These are phyloP conservation scores for Drosophila dunni DNA, from an alignment of 1,140 invertebrate genomes.

Conservation along the genomic window DNA sequence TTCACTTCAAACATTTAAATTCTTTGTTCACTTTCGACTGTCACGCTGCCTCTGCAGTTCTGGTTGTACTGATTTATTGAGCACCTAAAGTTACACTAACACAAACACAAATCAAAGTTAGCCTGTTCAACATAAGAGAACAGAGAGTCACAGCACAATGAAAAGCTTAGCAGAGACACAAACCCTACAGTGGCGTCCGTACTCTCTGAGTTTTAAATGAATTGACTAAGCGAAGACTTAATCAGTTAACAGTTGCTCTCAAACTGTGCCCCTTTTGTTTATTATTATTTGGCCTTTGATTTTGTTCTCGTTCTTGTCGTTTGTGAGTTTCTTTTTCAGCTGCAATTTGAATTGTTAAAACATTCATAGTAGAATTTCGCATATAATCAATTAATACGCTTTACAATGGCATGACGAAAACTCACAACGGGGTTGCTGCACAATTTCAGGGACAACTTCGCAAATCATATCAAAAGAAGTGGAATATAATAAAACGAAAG, in stretches of 20 bases:
- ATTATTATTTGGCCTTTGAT: slow-evolving; percentile 11
- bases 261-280: slow-evolving; percentile 22
- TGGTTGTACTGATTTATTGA: too few relatives aligned
- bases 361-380: slow-evolving; percentile 54
- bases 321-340: slow-evolving; percentile 42
- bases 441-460: slow-evolving; percentile 70
- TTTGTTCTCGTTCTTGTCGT: slow-evolving; percentile 11
- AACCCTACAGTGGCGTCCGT: neutral
- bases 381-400: slow-evolving; percentile 61
- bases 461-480: slow-evolving; percentile 11
- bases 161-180: slow-evolving; percentile 9
- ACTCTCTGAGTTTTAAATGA: neutral
- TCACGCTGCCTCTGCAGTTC: too few relatives aligned
- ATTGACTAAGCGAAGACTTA: neutral
- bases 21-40: neutral
- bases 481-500: slow-evolving; percentile 10
- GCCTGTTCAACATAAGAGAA: too few relatives aligned
- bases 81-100: too few relatives aligned
- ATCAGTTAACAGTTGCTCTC: slow-evolving; percentile 4
- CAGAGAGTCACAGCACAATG: neutral
- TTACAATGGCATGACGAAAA: slow-evolving; percentile 58
- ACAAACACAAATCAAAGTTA: too few relatives aligned
- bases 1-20: neutral
- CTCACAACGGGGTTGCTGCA: slow-evolving; percentile 66
- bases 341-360: slow-evolving; percentile 76